Evolutionary conservation across 2,113 vertebrate species (phyloP).

Genomic region (Amia ocellicauda): DNA sequence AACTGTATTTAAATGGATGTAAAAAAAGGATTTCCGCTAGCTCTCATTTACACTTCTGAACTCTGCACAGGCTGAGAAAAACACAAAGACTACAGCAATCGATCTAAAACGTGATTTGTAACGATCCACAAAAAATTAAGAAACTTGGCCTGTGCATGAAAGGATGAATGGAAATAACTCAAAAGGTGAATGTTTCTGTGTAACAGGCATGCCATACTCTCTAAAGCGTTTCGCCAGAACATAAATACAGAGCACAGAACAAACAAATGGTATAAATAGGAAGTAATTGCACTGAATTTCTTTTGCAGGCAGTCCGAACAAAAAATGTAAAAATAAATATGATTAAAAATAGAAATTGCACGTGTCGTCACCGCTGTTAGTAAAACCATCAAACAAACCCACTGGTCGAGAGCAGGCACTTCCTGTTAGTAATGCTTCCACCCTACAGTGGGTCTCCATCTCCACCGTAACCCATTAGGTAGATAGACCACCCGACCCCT

Average conservation of each 20-base stretch:
- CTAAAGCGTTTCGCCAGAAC: neutral
- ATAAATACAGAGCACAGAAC: constrained; percentile 18
- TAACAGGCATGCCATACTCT: constrained; percentile 45
- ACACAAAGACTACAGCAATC: neutral
- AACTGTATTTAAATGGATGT: no score
- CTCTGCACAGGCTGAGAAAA: neutral
- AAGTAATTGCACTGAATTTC: constrained; percentile 25
- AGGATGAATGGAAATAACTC: constrained; percentile 33
- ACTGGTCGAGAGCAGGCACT: constrained; percentile 40
- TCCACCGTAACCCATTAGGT: constrained; percentile 39
- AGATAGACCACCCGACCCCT: constrained; percentile 49
- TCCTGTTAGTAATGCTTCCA: constrained; percentile 48
- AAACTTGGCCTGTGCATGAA: constrained; percentile 57
- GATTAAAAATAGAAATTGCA: constrained; percentile 29
- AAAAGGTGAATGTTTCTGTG: constrained; percentile 56
- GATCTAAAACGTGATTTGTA: neutral
- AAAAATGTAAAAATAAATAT: constrained; percentile 14
- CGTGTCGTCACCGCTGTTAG: constrained; percentile 33
- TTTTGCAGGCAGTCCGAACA: constrained; percentile 15
- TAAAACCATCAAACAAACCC: constrained; percentile 42
- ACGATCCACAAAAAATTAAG: constrained; percentile 37
- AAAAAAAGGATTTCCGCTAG: no score
- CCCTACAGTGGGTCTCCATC: neutral
- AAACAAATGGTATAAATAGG: constrained; percentile 7
- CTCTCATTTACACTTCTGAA: no score